phyloP scores from a whole-genome alignment of 2,113 vertebrate genomes.

The Corythornis madagascariensis region DNA sequence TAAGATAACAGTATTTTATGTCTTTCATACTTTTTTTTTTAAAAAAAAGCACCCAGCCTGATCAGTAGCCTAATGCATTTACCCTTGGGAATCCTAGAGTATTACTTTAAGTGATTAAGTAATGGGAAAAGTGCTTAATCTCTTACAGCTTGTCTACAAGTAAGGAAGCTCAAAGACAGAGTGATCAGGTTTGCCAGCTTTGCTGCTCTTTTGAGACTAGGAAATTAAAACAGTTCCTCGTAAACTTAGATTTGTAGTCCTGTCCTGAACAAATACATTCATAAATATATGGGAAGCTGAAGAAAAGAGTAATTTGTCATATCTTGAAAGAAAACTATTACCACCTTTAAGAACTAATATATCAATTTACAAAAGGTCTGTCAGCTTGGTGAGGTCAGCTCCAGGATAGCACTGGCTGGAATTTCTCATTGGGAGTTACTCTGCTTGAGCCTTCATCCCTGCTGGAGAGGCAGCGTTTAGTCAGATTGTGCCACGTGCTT shows the following conservation, averaged over 20 bases:
- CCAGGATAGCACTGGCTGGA: neutral
- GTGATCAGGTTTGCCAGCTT: slow-evolving; percentile 15
- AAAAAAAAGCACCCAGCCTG: neutral
- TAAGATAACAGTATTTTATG: neutral
- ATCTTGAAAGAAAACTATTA: neutral
- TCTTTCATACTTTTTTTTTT: neutral
- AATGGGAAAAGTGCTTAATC: slow-evolving; percentile 43
- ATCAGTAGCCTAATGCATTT: slow-evolving; percentile 37
- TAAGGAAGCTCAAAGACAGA: slow-evolving; percentile 32
- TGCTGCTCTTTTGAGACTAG: slow-evolving; percentile 23
- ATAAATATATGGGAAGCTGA: neutral
- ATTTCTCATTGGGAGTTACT: neutral
- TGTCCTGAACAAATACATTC: neutral
- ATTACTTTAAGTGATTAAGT: slow-evolving; percentile 31
- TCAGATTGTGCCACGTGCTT: fast-evolving
- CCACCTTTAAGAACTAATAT: neutral
- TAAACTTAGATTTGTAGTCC: slow-evolving; percentile 31
- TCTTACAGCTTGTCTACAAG: slow-evolving; percentile 18
- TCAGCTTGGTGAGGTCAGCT: neutral
- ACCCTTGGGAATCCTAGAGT: neutral
- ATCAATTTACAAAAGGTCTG: neutral
- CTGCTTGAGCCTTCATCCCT: neutral
- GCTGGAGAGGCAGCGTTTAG: fast-evolving
- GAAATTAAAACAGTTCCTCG: neutral
- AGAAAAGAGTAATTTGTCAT: neutral